phyloP scores from a whole-genome alignment of 2,797 vertebrate genomes.

The Fundulus diaphanus region DNA sequence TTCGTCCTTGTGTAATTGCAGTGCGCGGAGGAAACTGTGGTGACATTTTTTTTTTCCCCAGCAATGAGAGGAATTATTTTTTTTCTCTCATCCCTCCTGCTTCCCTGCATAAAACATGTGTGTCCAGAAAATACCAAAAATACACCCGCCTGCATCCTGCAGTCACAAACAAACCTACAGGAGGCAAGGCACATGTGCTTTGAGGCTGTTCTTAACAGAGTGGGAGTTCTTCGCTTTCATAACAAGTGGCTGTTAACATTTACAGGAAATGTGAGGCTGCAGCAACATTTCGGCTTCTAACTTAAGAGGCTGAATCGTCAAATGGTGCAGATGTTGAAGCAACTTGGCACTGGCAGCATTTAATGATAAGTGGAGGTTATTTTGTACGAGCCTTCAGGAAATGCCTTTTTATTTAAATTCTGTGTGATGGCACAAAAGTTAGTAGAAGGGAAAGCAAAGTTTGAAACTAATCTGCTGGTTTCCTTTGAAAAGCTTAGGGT shows the following conservation, averaged over 20 bases:
- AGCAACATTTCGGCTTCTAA: not conserved
- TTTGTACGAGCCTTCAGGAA: not conserved
- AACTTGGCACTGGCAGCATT: not conserved
- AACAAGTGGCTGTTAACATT: not conserved
- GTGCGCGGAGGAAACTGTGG: slow-evolving; percentile 52
- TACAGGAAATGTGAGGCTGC: not conserved
- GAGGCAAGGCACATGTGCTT: not conserved
- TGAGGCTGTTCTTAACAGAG: not conserved
- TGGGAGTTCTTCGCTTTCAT: not conserved
- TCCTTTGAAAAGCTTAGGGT: not conserved
- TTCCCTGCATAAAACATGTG: slow-evolving; percentile 12
- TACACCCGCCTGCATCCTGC: not conserved
- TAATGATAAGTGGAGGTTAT: not conserved
- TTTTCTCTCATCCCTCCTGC: slow-evolving; percentile 31
- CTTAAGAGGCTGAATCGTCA: not conserved
- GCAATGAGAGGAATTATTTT: slow-evolving; percentile 60
- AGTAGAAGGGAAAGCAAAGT: too few relatives aligned
- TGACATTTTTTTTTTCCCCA: slow-evolving; percentile 61
- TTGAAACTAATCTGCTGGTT: not conserved
- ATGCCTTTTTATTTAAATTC: too few relatives aligned
- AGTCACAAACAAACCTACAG: not conserved
- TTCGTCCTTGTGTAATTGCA: slow-evolving; percentile 75
- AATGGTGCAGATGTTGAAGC: too few relatives aligned
- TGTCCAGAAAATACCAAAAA: slow-evolving; percentile 14
- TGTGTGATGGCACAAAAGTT: too few relatives aligned